Evolutionary conservation across 2,113 vertebrate species (phyloP).

Genomic region (Spermophilus dauricus): DNA sequence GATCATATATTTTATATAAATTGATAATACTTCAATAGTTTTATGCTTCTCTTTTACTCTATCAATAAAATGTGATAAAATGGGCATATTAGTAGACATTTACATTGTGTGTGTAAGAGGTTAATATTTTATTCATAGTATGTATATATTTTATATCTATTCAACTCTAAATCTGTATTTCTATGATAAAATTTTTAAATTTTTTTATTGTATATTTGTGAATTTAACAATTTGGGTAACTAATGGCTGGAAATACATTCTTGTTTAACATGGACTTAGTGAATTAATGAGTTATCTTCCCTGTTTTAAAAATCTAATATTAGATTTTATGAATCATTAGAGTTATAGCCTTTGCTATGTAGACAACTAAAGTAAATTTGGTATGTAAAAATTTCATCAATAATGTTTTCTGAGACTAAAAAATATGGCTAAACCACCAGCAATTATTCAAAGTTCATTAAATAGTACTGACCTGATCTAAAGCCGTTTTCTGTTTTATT

Average conservation of each 20-base stretch:
- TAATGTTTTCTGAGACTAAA: not conserved
- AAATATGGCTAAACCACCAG: not conserved
- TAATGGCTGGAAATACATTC: not conserved
- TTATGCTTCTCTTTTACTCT: not conserved
- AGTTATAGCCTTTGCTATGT: not conserved
- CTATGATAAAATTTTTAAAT: not conserved
- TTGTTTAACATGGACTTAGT: not conserved
- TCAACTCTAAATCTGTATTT: not conserved
- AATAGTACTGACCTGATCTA: not conserved
- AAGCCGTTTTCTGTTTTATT: not conserved
- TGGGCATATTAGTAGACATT: not conserved
- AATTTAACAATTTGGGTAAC: not conserved
- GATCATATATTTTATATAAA: not conserved
- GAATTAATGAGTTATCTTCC: not conserved
- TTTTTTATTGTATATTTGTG: not conserved
- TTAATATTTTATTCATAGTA: not conserved
- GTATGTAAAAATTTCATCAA: not conserved
- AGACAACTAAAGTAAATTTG: not conserved
- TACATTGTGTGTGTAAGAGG: not conserved
- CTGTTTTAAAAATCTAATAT: not conserved
- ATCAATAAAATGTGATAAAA: not conserved
- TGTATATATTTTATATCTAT: not conserved
- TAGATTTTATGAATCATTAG: not conserved
- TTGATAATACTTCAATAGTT: not conserved
- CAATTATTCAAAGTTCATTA: not conserved